Conservation (phyloP, 2,888 invertebrate genomes). For the Hydrotaea cyrtoneurina region DNA sequence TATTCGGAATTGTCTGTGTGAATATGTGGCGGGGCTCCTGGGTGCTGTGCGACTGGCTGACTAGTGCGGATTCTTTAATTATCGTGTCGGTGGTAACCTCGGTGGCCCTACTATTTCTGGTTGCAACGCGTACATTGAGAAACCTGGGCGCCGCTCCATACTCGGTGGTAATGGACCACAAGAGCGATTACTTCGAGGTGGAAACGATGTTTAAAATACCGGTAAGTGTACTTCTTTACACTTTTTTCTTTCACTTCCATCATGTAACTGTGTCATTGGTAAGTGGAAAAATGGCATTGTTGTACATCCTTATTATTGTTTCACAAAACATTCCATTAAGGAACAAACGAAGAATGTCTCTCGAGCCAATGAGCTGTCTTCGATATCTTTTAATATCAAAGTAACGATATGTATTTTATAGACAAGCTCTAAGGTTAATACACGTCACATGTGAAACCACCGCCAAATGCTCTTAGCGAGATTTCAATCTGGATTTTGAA, state of each 20-base stretch:
- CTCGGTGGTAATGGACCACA: conserved; percentile 87
- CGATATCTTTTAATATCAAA: too few relatives aligned
- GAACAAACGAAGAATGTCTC: too few relatives aligned
- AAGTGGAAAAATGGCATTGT: too few relatives aligned
- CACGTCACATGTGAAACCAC: too few relatives aligned
- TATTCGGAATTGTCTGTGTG: conserved; percentile 90
- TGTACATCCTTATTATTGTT: too few relatives aligned
- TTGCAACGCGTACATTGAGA: conserved; percentile 86
- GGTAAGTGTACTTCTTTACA: conserved; percentile 85
- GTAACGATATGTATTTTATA: too few relatives aligned
- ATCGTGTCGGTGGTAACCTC: conserved; percentile 84
- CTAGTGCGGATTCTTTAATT: conserved; percentile 82
- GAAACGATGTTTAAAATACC: conserved; percentile 91
- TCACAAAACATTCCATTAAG: too few relatives aligned
- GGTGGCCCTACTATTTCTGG: conserved; percentile 86
- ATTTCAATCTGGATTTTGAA: too few relatives aligned
- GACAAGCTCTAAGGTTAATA: too few relatives aligned
- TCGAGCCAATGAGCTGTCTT: too few relatives aligned
- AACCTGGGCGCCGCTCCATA: conserved; percentile 93
- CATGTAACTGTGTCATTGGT: too few relatives aligned
- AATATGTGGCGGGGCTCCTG: conserved; percentile 94
- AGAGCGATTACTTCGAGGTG: conserved; percentile 90
- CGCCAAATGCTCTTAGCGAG: too few relatives aligned
- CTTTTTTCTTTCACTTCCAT: neutral
- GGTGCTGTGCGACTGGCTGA: conserved; percentile 87